Percentiles rank a stretch among this genome's conserved stretches.
These are phyloP conservation scores for Proctacanthus coquilletti DNA, from an alignment of 1,140 invertebrate genomes.

Conservation along the genomic window DNA sequence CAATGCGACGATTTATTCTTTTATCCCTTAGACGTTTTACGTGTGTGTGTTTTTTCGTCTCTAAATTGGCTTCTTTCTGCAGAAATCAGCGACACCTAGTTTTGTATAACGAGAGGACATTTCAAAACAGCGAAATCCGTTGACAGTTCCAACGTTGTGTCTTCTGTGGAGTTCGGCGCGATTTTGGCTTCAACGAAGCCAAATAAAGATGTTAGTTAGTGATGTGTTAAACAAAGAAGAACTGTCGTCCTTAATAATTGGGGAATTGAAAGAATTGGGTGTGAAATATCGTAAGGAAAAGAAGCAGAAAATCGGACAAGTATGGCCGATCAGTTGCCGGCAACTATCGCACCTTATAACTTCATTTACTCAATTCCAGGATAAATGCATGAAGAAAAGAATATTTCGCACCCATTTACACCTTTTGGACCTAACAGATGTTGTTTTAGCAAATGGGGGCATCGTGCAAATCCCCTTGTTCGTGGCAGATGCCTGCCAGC, in stretches of 20 bases:
- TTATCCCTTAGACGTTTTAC: no score
- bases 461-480: conserved; percentile 54
- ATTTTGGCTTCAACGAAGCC: no score
- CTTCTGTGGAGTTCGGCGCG: no score
- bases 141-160: no score
- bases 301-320: conserved; percentile 32
- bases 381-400: conserved; percentile 32
- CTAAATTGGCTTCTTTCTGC: no score
- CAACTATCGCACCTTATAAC: conserved; percentile 3
- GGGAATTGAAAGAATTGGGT: conserved; percentile 41
- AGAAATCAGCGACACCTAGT: no score
- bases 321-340: conserved; percentile 22
- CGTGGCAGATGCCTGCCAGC: conserved; percentile 50
- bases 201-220: conserved; percentile 43
- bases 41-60: no score
- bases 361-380: conserved; percentile 4
- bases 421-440: conserved; percentile 41
- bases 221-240: conserved; percentile 47
- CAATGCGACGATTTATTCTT: no score
- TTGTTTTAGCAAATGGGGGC: conserved; percentile 38
- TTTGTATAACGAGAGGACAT: no score
- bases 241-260: conserved; percentile 39
- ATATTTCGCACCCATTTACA: conserved; percentile 45
- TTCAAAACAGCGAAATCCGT: no score
- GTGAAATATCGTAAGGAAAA: conserved; percentile 49